Evolutionary conservation across 2,797 vertebrate species (phyloP).

Genomic region (Myotis vivesi): DNA sequence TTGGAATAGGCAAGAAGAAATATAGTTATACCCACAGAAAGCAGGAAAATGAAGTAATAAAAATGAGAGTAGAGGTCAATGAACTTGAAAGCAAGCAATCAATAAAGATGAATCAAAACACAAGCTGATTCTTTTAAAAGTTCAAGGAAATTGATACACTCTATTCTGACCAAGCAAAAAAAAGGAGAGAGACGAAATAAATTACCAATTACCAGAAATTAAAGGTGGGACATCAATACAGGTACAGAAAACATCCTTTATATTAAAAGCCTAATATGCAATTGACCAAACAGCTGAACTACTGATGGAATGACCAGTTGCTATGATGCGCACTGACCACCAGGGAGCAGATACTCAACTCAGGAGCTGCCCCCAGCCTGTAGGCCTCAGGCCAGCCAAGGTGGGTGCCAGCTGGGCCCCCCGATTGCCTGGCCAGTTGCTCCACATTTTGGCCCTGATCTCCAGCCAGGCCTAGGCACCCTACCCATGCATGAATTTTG

Average conservation of each 20-base stretch:
- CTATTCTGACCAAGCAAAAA: neutral
- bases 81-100: conserved; percentile 5
- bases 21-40: neutral
- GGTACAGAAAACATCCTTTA: neutral
- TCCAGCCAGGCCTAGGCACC: too few relatives aligned
- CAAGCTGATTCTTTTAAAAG: neutral
- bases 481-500: too few relatives aligned
- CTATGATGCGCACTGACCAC: too few relatives aligned
- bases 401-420: too few relatives aligned
- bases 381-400: too few relatives aligned
- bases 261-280: too few relatives aligned
- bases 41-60: neutral
- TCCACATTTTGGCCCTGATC: too few relatives aligned
- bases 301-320: too few relatives aligned
- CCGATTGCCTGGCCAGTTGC: too few relatives aligned
- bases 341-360: too few relatives aligned
- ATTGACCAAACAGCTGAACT: too few relatives aligned
- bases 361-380: too few relatives aligned
- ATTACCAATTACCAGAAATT: neutral
- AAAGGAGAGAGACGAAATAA: neutral
- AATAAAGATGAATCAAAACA: neutral
- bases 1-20: neutral
- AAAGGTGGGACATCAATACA: neutral
- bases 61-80: neutral
- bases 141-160: neutral